These are phyloP conservation scores for Catostomus latipinnis DNA, from an alignment of 2,797 vertebrate species.

Conservation along the genomic window DNA sequence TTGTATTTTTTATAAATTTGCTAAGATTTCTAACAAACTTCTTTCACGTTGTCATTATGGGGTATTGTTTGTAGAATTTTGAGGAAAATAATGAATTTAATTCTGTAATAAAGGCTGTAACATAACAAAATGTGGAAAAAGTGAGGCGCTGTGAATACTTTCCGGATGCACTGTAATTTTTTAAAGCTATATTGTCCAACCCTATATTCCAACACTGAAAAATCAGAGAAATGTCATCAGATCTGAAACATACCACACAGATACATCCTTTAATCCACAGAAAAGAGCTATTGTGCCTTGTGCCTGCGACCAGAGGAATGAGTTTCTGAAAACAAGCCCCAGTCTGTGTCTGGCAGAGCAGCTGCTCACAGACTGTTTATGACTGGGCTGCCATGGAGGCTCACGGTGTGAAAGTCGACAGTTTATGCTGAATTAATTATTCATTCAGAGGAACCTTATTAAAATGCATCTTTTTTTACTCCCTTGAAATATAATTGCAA, in stretches of 20 bases:
- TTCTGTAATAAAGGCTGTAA: too few species aligned
- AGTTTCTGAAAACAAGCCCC: constrained; percentile 44
- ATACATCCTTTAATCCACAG: constrained; percentile 50
- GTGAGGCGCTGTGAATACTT: too few species aligned
- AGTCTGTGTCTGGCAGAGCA: constrained; percentile 50
- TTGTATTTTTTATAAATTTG: too few species aligned
- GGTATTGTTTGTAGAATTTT: too few species aligned
- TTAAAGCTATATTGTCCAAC: too few species aligned
- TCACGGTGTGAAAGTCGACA: constrained; percentile 43
- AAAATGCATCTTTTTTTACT: constrained; percentile 54
- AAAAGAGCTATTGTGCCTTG: constrained; percentile 52
- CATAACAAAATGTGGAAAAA: too few species aligned
- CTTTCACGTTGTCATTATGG: too few species aligned
- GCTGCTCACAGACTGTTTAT: constrained; percentile 57
- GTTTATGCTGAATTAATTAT: constrained; percentile 56
- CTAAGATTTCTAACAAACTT: too few species aligned
- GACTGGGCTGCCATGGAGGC: constrained; percentile 44
- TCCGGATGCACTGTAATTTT: too few species aligned
- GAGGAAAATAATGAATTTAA: too few species aligned
- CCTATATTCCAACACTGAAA: background rate
- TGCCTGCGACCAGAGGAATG: constrained; percentile 27
- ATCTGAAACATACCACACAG: constrained; percentile 49
- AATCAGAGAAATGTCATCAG: background rate
- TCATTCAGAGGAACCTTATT: constrained; percentile 50
- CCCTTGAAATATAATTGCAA: constrained; percentile 48